Conservation (phyloP, 2,113 vertebrate genomes). For the Laticauda colubrina region DNA sequence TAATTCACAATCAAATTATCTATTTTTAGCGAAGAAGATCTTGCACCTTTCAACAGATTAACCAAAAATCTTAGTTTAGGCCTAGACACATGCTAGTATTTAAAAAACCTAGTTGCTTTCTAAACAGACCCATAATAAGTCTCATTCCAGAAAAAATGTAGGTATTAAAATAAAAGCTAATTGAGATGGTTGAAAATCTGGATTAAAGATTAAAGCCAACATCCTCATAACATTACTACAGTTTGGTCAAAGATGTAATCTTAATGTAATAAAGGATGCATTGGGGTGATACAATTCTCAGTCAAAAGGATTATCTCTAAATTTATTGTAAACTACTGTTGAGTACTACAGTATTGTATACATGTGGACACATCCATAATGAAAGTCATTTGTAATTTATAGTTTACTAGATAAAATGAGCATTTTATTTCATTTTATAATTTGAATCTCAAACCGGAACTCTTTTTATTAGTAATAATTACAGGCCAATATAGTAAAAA, state of each 20-base stretch:
- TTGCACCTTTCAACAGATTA: neutral
- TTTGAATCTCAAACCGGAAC: neutral
- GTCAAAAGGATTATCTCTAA: neutral
- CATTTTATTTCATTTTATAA: neutral
- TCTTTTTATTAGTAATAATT: too few relatives aligned
- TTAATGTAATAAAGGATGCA: neutral
- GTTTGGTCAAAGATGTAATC: neutral
- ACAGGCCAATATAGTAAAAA: too few relatives aligned
- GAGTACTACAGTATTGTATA: neutral
- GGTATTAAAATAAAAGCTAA: neutral
- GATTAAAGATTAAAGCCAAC: neutral
- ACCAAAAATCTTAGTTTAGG: neutral
- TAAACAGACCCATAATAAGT: neutral
- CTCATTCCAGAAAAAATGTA: neutral
- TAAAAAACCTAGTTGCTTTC: neutral
- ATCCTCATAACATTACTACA: neutral
- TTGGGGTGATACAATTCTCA: neutral
- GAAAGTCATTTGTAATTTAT: neutral
- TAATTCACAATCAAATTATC: neutral
- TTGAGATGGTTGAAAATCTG: neutral
- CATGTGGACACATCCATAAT: neutral
- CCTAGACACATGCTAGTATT: neutral
- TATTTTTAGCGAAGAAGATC: neutral
- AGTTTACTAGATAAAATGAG: neutral
- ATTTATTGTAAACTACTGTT: neutral